These are phyloP conservation scores for Caenorhabditis angaria DNA, from an alignment of 2,888 invertebrate species.

Conservation along the genomic window DNA sequence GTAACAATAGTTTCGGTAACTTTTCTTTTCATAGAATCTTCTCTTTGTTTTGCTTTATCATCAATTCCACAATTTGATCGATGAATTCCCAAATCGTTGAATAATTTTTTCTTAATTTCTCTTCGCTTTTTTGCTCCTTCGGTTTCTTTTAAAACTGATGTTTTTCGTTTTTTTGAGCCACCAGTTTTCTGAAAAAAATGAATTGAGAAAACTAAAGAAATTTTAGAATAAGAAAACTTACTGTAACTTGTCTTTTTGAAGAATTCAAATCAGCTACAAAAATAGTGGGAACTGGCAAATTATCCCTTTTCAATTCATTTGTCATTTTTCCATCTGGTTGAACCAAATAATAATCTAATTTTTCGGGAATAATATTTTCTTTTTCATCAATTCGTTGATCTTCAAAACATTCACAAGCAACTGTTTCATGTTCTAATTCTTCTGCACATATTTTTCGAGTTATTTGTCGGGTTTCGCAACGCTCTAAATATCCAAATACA, in stretches of 20 bases:
- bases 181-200: not conserved
- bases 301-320: not conserved
- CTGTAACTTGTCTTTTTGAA: not conserved
- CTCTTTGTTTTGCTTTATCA: conserved; percentile 28
- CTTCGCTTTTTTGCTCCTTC: conserved; percentile 18
- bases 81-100: conserved; percentile 39
- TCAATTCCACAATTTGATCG: conserved; percentile 37
- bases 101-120: conserved; percentile 39
- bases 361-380: conserved; percentile 1
- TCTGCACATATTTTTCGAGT: conserved; percentile 14
- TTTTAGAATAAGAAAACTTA: not conserved
- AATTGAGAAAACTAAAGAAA: not conserved
- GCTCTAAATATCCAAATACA: conserved; percentile 12
- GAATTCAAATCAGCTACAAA: not conserved
- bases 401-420: conserved; percentile 29
- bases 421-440: conserved; percentile 23
- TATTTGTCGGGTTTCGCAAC: conserved; percentile 16
- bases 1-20: conserved; percentile 38
- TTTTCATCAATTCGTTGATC: not conserved
- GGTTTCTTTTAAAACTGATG: conserved; percentile 19
- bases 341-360: conserved; percentile 8
- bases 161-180: not conserved
- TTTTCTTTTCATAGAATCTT: conserved; percentile 36
- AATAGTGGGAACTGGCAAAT: not conserved
- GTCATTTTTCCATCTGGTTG: conserved; percentile 23